Evolutionary conservation across 1,140 invertebrate species (phyloP).

Genomic region (Orchesella cincta): DNA sequence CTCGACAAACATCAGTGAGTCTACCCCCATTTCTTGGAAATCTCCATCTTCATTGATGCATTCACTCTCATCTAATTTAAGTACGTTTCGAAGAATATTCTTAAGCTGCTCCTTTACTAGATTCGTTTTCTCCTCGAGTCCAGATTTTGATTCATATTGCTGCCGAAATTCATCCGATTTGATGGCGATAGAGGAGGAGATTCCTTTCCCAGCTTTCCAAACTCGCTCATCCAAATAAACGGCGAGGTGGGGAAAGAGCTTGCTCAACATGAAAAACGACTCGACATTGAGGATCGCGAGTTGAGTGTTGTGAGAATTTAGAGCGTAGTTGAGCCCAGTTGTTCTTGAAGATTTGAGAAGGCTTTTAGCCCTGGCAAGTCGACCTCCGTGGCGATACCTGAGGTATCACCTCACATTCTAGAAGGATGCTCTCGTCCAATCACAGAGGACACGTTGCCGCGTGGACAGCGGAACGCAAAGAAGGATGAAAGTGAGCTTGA

Average conservation of each 20-base stretch:
- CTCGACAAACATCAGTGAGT: conserved; percentile 7
- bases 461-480: no score
- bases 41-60: not conserved
- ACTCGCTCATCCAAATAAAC: conserved; percentile 12
- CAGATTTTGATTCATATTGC: not conserved
- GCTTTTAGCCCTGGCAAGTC: not conserved
- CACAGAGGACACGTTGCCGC: no score
- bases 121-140: not conserved
- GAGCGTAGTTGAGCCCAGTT: not conserved
- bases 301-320: not conserved
- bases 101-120: not conserved
- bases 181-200: not conserved
- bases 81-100: conserved; percentile 2
- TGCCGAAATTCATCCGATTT: conserved; percentile 16
- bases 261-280: not conserved
- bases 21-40: conserved; percentile 10
- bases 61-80: not conserved
- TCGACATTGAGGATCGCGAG: not conserved
- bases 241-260: not conserved
- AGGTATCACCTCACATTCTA: no score
- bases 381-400: not conserved
- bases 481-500: no score
- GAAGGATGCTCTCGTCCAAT: no score
- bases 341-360: not conserved
- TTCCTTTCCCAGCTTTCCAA: not conserved